Conservation (phyloP, 2,113 vertebrate species). For the Prietella phreatophila region DNA sequence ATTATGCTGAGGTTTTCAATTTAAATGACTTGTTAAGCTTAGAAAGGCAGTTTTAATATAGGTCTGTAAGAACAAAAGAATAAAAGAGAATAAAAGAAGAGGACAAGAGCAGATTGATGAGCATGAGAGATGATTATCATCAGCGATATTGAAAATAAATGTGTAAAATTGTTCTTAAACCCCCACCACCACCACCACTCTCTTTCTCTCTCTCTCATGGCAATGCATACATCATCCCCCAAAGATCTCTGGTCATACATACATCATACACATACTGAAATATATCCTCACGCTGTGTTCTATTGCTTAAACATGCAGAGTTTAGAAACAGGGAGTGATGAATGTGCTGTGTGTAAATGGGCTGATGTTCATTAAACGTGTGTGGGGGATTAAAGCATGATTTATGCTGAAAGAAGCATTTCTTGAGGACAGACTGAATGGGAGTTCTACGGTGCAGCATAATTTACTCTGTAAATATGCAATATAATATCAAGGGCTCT, state of each 20-base stretch:
- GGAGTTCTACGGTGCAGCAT: slow-evolving; percentile 29
- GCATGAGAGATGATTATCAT: background rate
- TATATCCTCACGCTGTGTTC: background rate
- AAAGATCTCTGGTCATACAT: slow-evolving; percentile 35
- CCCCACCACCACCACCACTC: no score
- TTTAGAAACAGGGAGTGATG: slow-evolving; percentile 33
- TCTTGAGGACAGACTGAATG: slow-evolving; percentile 26
- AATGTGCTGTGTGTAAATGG: slow-evolving; percentile 45
- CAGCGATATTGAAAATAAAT: slow-evolving; percentile 26
- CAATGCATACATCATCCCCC: slow-evolving; percentile 27
- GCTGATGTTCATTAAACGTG: slow-evolving; percentile 51
- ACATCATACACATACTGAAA: slow-evolving; percentile 37
- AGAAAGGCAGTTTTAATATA: background rate
- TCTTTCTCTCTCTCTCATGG: background rate
- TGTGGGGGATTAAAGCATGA: slow-evolving; percentile 40
- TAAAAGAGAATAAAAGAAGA: background rate
- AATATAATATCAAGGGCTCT: background rate
- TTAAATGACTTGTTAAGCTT: background rate
- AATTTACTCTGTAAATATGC: slow-evolving; percentile 19
- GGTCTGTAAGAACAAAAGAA: background rate
- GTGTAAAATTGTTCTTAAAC: slow-evolving; percentile 10
- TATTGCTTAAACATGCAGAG: slow-evolving; percentile 1
- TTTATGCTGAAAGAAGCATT: slow-evolving; percentile 49
- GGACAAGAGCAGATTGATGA: slow-evolving; percentile 3
- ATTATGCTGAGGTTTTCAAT: background rate